Evolutionary conservation across 2,888 invertebrate genomes (phyloP).

Genomic region (Ophion costatus): DNA sequence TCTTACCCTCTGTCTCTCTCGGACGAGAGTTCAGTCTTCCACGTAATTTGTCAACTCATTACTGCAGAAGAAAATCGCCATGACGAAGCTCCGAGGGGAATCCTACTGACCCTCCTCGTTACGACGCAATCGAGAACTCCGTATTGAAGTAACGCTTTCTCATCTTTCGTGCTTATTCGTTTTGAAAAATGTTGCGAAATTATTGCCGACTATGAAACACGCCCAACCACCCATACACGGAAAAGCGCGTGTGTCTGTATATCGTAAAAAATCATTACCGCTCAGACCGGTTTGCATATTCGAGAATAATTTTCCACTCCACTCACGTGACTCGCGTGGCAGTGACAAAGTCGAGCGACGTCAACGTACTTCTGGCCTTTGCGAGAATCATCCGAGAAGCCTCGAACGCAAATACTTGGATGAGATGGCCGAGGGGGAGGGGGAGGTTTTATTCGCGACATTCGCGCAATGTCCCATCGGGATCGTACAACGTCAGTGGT

Average conservation of each 20-base stretch:
- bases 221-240: no score
- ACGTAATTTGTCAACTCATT: slow-evolving; percentile 18
- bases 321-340: background rate
- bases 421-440: slow-evolving; percentile 7
- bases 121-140: background rate
- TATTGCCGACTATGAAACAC: no score
- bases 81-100: slow-evolving; percentile 14
- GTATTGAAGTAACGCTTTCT: background rate
- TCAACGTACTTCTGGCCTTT: slow-evolving; percentile 24
- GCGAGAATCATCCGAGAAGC: slow-evolving; percentile 41
- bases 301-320: slow-evolving; percentile 7
- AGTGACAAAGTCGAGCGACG: slow-evolving; percentile 28
- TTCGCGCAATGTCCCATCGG: slow-evolving; percentile 45
- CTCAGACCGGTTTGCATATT: background rate
- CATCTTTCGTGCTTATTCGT: no score
- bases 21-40: background rate
- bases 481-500: slow-evolving; percentile 45
- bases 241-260: no score
- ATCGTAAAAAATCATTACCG: background rate
- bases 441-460: slow-evolving; percentile 23
- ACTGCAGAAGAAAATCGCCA: background rate
- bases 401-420: slow-evolving; percentile 56
- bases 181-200: no score
- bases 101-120: background rate
- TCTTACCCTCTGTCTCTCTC: slow-evolving; percentile 5